phyloP scores from a whole-genome alignment of 2,113 vertebrate species.

The Eptesicus fuscus region DNA sequence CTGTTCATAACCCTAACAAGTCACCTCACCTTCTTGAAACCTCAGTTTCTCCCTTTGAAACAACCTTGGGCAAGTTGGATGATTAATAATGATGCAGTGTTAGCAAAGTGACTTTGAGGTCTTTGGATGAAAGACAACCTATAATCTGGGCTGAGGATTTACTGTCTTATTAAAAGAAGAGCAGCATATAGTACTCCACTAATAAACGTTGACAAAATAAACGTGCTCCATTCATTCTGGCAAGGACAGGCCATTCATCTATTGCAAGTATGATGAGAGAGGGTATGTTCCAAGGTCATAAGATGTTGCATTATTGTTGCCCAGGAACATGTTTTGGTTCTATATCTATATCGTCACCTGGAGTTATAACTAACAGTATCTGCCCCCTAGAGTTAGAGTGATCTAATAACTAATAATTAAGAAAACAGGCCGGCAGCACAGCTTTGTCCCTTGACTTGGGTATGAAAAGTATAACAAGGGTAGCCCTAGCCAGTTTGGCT shows the following conservation, averaged over 20 bases:
- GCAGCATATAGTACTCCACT: neutral
- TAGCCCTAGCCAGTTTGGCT: too few relatives aligned
- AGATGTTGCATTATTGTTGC: slow-evolving; percentile 3
- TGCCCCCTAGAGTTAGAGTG: neutral
- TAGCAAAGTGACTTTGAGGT: slow-evolving; percentile 70
- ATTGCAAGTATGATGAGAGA: neutral
- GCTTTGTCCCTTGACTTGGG: neutral
- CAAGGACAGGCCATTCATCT: slow-evolving; percentile 7
- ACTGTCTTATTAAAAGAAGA: slow-evolving; percentile 61
- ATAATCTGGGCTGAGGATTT: slow-evolving; percentile 66
- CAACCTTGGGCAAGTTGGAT: slow-evolving; percentile 34
- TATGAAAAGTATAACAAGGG: neutral
- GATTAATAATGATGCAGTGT: slow-evolving; percentile 61
- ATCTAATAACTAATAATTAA: neutral
- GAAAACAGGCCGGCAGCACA: neutral
- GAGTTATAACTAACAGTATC: neutral
- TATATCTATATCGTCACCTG: neutral
- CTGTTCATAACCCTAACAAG: slow-evolving; percentile 44
- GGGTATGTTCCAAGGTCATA: slow-evolving; percentile 1
- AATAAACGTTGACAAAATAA: slow-evolving; percentile 60
- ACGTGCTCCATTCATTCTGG: slow-evolving; percentile 38
- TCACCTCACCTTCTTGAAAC: slow-evolving; percentile 50
- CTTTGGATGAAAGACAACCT: slow-evolving; percentile 70
- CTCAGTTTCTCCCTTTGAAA: slow-evolving; percentile 67
- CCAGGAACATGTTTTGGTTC: slow-evolving; percentile 10